Conservation (phyloP, 1,140 invertebrate genomes). For the Hydropsyche tenuis region DNA sequence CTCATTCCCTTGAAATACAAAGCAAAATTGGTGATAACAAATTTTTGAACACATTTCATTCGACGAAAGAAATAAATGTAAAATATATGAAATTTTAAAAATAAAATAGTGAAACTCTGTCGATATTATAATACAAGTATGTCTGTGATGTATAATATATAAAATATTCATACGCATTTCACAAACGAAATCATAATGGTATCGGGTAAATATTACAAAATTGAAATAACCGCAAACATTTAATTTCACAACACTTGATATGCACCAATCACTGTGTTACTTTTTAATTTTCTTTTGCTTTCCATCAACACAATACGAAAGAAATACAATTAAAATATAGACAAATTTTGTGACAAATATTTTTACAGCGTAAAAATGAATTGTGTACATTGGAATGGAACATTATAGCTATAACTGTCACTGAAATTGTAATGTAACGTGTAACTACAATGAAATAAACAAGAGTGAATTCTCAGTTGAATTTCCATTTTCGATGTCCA, state of each 20-base stretch:
- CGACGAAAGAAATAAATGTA: not conserved
- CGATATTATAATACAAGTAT: not conserved
- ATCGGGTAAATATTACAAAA: not conserved
- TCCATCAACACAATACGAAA: conserved; percentile 29
- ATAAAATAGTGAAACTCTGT: not conserved
- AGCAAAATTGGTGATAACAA: conserved; percentile 18
- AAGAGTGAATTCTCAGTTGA: no score
- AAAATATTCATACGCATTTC: conserved; percentile 2
- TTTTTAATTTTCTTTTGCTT: conserved; percentile 39
- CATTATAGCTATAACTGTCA: conserved; percentile 39
- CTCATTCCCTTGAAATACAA: conserved; percentile 48
- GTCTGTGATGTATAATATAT: conserved; percentile 18
- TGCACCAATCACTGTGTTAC: conserved; percentile 46
- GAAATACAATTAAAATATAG: conserved; percentile 10
- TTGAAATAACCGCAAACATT: conserved; percentile 24
- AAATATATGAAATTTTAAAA: not conserved
- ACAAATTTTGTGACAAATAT: not conserved
- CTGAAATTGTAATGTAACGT: conserved; percentile 31
- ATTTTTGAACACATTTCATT: conserved; percentile 13
- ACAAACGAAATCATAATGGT: not conserved
- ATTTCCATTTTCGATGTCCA: not conserved
- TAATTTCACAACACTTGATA: conserved; percentile 48
- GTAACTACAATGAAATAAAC: conserved; percentile 8
- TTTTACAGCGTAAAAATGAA: conserved; percentile 27
- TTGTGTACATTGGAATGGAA: conserved; percentile 41